Evolutionary conservation across 2,797 vertebrate genomes (phyloP).

Genomic region (Sebastes variabilis): DNA sequence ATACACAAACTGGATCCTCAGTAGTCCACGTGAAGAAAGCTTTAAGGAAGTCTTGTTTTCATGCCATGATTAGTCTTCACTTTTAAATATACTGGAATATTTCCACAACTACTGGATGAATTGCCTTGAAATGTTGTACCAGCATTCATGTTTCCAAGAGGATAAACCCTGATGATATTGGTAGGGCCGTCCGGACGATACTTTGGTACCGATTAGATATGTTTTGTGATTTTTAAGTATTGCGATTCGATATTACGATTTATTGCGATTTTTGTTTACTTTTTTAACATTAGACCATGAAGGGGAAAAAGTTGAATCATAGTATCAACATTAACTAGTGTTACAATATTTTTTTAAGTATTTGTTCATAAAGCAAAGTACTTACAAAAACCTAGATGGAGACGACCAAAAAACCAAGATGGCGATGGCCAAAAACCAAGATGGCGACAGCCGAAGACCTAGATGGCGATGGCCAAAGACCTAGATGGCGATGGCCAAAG

Average conservation of each 20-base stretch:
- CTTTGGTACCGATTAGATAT: too few species aligned
- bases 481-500: fast-evolving
- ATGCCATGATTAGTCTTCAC: background rate
- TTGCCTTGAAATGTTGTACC: background rate
- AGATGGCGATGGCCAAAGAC: fast-evolving
- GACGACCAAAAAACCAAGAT: fast-evolving
- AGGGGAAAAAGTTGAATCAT: too few species aligned
- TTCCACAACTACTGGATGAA: background rate
- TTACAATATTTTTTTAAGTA: too few species aligned
- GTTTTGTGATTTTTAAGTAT: too few species aligned
- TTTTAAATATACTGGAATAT: background rate
- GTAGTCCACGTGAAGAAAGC: background rate
- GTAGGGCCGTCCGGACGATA: too few species aligned
- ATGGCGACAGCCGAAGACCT: fast-evolving
- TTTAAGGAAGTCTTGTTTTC: background rate
- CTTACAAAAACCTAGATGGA: too few species aligned
- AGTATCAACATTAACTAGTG: too few species aligned
- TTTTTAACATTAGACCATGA: too few species aligned
- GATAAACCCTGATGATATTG: background rate
- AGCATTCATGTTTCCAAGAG: background rate
- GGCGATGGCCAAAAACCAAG: too few species aligned
- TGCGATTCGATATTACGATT: too few species aligned
- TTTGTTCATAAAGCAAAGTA: too few species aligned
- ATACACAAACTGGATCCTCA: background rate
- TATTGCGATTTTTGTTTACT: too few species aligned